Evolutionary conservation across 2,113 vertebrate genomes (phyloP).

Genomic region (Melanocharis versteri): DNA sequence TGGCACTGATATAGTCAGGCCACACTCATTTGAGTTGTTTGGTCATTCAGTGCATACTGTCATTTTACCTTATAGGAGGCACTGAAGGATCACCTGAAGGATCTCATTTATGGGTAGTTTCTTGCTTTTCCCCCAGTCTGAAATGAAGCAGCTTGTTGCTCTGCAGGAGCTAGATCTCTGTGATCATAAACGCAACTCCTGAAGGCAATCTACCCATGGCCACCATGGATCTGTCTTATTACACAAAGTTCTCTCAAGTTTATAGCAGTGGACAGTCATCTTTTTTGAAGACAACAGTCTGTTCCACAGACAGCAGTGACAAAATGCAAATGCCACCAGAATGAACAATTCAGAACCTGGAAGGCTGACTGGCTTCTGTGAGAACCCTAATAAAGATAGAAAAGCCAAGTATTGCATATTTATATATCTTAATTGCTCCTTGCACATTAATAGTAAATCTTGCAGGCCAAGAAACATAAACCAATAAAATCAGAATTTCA

Average conservation of each 20-base stretch:
- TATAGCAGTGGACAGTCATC: neutral
- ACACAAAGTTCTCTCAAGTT: neutral
- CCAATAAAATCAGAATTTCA: neutral
- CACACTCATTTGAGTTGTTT: neutral
- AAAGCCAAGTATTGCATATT: neutral
- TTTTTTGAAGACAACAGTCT: neutral
- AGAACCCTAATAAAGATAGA: neutral
- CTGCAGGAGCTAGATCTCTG: neutral
- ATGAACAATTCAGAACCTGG: neutral
- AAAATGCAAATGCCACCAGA: neutral
- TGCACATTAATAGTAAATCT: neutral
- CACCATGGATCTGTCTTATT: neutral
- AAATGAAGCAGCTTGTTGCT: neutral
- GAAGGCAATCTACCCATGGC: neutral
- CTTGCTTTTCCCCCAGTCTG: neutral
- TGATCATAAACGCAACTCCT: neutral
- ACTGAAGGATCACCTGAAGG: neutral
- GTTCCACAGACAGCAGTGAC: neutral
- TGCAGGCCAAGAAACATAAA: neutral
- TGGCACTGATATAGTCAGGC: neutral
- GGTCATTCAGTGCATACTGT: rapidly evolving
- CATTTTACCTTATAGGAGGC: neutral
- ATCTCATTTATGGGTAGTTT: neutral
- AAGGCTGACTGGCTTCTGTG: neutral
- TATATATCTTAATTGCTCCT: neutral